Percentiles rank a stretch among this genome's conserved stretches.
phyloP scores from a whole-genome alignment of 2,113 vertebrate species.

The Hystrix cristata region DNA sequence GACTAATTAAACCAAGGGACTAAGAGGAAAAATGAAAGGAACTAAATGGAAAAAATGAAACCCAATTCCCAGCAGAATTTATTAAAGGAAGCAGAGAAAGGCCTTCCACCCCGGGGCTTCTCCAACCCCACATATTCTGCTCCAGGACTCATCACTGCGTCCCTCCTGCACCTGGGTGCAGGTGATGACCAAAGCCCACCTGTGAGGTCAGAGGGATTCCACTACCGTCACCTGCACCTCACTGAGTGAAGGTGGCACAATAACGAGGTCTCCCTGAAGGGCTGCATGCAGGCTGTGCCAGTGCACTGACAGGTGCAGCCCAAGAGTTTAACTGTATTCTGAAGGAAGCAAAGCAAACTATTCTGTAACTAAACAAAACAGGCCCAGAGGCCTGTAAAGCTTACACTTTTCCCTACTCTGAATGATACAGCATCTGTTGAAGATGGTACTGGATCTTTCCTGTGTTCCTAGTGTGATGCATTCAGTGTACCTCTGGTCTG shows the following conservation, averaged over 20 bases:
- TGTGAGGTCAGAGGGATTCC: neutral
- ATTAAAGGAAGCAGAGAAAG: neutral
- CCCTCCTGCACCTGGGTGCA: neutral
- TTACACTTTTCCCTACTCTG: neutral
- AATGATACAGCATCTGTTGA: neutral
- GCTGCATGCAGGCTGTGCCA: neutral
- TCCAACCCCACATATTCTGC: fast-evolving
- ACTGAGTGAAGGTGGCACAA: neutral
- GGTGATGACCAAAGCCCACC: fast-evolving
- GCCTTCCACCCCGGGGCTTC: neutral
- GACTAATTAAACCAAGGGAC: too few relatives aligned
- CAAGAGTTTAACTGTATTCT: neutral
- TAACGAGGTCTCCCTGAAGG: neutral
- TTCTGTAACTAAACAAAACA: neutral
- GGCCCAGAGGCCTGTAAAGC: neutral
- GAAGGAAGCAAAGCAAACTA: neutral
- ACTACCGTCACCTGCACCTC: too few relatives aligned
- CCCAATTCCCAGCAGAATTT: neutral
- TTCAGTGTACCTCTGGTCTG: neutral
- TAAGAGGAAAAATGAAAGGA: too few relatives aligned
- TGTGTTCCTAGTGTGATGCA: neutral
- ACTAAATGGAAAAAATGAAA: neutral
- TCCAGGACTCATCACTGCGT: neutral
- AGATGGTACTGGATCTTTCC: neutral
- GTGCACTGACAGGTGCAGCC: neutral